phyloP scores from a whole-genome alignment of 2,888 invertebrate species.

The Pollenia griseotomentosa region DNA sequence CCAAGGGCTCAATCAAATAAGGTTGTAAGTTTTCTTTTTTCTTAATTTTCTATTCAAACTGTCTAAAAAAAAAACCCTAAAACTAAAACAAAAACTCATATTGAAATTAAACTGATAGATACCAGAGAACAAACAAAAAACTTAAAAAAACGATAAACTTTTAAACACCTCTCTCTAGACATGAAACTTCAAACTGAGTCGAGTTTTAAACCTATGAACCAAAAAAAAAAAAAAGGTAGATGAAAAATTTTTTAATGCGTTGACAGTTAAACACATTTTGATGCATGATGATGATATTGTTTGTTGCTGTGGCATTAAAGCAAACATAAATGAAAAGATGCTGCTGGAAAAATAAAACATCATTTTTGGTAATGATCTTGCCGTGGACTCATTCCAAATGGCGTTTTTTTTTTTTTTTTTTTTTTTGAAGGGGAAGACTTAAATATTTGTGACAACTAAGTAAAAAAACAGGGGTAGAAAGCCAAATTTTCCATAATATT shows the following conservation, averaged over 20 bases:
- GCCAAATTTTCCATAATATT: not conserved
- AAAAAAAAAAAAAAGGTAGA: not conserved
- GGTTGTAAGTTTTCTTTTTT: not conserved
- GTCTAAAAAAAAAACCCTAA: conserved; percentile 12
- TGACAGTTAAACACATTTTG: conserved; percentile 72
- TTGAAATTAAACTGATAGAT: conserved; percentile 25
- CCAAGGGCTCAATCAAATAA: conserved; percentile 50
- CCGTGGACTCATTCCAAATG: conserved; percentile 44
- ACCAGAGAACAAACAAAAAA: conserved; percentile 22
- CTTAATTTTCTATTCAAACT: conserved; percentile 48
- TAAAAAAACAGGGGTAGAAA: conserved; percentile 34
- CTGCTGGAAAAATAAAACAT: conserved; percentile 73
- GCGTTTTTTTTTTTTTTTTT: not conserved
- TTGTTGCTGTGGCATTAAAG: conserved; percentile 3
- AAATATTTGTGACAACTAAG: not conserved
- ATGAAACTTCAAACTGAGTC: conserved; percentile 36
- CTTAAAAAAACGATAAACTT: conserved; percentile 63
- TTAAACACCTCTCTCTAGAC: conserved; percentile 64
- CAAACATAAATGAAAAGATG: not conserved
- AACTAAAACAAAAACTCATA: conserved; percentile 34
- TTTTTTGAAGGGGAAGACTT: not conserved
- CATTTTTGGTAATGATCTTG: conserved; percentile 69
- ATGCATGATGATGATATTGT: conserved; percentile 25
- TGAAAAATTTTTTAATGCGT: conserved; percentile 65
- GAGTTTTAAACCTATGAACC: not conserved